Evolutionary conservation across 2,797 vertebrate genomes (phyloP).

Genomic region (Serranus cabrilla): DNA sequence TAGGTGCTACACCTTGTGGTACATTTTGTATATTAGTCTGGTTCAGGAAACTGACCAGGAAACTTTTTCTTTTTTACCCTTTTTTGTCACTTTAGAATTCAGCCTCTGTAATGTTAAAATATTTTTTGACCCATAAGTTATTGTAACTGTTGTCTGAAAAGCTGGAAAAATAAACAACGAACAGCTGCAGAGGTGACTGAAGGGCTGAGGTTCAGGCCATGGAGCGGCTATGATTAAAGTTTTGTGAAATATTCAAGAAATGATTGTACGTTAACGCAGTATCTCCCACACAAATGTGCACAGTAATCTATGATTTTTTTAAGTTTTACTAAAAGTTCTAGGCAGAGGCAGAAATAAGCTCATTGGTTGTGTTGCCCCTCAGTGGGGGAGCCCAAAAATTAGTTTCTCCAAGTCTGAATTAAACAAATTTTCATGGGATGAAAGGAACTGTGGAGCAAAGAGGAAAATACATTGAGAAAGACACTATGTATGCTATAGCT

Average conservation of each 20-base stretch:
- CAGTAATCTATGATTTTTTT: no score
- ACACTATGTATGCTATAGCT: background rate
- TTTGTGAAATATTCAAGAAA: background rate
- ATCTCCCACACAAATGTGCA: background rate
- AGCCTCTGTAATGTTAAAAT: background rate
- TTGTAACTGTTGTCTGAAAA: background rate
- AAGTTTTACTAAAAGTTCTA: no score
- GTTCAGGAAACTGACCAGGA: no score
- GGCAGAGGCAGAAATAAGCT: background rate
- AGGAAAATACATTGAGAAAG: background rate
- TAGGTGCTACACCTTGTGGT: no score
- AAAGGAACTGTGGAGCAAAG: background rate
- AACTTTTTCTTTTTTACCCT: no score
- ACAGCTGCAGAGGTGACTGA: background rate
- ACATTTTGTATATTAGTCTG: no score
- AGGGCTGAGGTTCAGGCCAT: background rate
- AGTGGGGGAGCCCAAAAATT: background rate
- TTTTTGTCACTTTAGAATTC: no score
- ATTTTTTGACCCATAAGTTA: background rate
- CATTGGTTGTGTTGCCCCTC: conserved; percentile 6
- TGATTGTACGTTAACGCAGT: background rate
- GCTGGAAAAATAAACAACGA: background rate
- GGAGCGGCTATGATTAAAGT: background rate
- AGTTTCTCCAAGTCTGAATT: conserved; percentile 19
- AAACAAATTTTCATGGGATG: background rate